Evolutionary conservation across 2,888 invertebrate genomes (phyloP).

Genomic region (Trilocha varians): DNA sequence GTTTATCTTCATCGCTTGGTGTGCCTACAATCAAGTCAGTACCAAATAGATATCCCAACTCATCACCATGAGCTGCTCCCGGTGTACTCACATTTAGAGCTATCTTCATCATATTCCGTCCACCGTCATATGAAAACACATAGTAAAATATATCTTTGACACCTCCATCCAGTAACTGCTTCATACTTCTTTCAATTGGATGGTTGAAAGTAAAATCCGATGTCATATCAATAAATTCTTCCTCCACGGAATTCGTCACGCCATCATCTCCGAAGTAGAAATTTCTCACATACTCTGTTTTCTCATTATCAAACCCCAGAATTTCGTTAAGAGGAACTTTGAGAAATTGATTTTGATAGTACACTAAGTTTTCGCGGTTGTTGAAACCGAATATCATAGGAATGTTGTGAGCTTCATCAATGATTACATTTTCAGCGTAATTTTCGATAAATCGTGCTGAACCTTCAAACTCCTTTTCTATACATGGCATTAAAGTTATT

Average conservation of each 20-base stretch:
- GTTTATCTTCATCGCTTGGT: slow-evolving; percentile 6
- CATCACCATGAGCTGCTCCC: slow-evolving; percentile 29
- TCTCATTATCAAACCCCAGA: slow-evolving; percentile 13
- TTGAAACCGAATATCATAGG: slow-evolving; percentile 13
- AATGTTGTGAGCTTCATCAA: slow-evolving; percentile 10
- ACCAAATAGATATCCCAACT: slow-evolving; percentile 32
- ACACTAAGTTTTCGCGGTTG: slow-evolving; percentile 15
- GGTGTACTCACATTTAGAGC: slow-evolving; percentile 13
- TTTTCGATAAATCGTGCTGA: slow-evolving; percentile 11
- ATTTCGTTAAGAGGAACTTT: slow-evolving; percentile 12
- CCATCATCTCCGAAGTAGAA: slow-evolving; percentile 26
- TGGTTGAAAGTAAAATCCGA: slow-evolving; percentile 24
- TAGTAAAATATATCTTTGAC: slow-evolving; percentile 23
- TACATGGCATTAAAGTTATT: slow-evolving; percentile 10
- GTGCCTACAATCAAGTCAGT: slow-evolving; percentile 1
- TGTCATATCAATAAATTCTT: slow-evolving; percentile 17
- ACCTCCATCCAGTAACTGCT: slow-evolving; percentile 16
- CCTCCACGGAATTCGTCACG: slow-evolving; percentile 8
- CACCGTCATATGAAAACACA: slow-evolving; percentile 29
- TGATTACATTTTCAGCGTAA: slow-evolving; percentile 12
- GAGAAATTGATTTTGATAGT: slow-evolving; percentile 10
- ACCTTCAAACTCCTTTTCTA: slow-evolving; percentile 11
- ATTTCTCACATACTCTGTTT: slow-evolving; percentile 13
- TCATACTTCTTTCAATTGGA: slow-evolving; percentile 21
- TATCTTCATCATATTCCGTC: slow-evolving; percentile 21